Base-by-base conservation (phyloP, 2,888 invertebrate species). In the Agrotis segetum region DNA sequence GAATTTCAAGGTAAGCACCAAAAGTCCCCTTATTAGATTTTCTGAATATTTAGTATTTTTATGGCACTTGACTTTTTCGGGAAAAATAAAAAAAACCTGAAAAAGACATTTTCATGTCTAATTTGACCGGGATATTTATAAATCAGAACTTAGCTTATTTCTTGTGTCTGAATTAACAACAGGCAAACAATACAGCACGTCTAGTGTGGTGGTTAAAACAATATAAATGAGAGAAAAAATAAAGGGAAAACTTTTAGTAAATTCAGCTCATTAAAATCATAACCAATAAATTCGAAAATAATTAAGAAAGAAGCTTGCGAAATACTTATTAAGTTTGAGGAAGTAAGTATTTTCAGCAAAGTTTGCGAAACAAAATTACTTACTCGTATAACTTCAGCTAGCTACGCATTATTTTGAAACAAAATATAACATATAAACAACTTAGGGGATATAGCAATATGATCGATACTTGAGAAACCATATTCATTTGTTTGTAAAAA, bases 391-490 rank as follows among this genome's bases (percentile, higher is more conserved):
- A 40, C 40, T 47, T 56, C 46, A n/a, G 34, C 29, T 46, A 70
- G 59, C 19, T 46, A 44, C 14, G 14, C 49, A 19, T 46, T 24
- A 47, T 68, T 17, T 17, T 9, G 9, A 40, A 11, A 40, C 6
- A 34, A 46, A 40, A 52, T 58, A 24, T n/a, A n/a, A n/a, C n/a
- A n/a, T 59, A 21, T 14, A 58, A 19, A 14, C 4, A 55, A 29
- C 6, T 21, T 7, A 44, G 13, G 29, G 29, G 29, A n/a, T 24
- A 59, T n/a, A 55, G 9, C 52, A 21, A 47, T 55, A 19, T 34
- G 17, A 77, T 61, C 56, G 40, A 77, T 71, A 29, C 17, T 21
- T 16, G 16, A 14, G 55, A 74, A 76, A 55, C 53, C 74, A 24
- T 60, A 68, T 9, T 49, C 21, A 68, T 67, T 56, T 61, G 24